Evolutionary conservation across 2,888 invertebrate species (phyloP).

Genomic region (Bembecia ichneumoniformis): DNA sequence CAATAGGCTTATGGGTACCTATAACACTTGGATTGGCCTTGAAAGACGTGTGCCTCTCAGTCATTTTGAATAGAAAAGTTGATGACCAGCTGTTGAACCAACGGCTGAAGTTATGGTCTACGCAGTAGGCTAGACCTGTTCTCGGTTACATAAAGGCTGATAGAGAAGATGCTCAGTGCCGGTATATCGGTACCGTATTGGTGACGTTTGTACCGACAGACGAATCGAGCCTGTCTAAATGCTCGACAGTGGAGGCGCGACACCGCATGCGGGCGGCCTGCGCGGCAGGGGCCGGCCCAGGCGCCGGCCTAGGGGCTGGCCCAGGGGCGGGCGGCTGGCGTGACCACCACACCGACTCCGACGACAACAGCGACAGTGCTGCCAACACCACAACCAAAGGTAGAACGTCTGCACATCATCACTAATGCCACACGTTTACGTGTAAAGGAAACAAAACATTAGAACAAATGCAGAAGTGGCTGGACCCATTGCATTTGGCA

Average conservation of each 20-base stretch:
- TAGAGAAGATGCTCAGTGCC: not conserved
- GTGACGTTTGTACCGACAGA: constrained; percentile 38
- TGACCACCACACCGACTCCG: constrained; percentile 59
- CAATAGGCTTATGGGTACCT: too few relatives aligned
- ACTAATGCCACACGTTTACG: too few relatives aligned
- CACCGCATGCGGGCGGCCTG: constrained; percentile 59
- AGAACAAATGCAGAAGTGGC: too few relatives aligned
- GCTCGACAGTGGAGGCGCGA: constrained; percentile 76
- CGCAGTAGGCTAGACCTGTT: too few relatives aligned
- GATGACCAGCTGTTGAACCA: too few relatives aligned
- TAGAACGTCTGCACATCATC: constrained; percentile 14
- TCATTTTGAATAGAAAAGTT: too few relatives aligned
- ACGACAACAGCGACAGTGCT: constrained; percentile 63
- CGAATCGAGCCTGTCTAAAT: constrained; percentile 76
- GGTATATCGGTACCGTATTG: not conserved
- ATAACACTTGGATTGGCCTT: too few relatives aligned
- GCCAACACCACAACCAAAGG: constrained; percentile 68
- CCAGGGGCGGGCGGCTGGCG: constrained; percentile 24
- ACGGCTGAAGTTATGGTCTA: too few relatives aligned
- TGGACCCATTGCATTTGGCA: too few relatives aligned
- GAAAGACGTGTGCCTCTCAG: too few relatives aligned
- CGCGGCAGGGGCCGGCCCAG: constrained; percentile 14
- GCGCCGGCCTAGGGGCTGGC: constrained; percentile 32
- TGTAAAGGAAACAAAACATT: too few relatives aligned
- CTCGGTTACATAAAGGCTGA: too few relatives aligned